Percentiles rank a stretch among this genome's conserved stretches.
Conservation (phyloP, 92 coral and sea anemone species). For the Porites rus region DNA sequence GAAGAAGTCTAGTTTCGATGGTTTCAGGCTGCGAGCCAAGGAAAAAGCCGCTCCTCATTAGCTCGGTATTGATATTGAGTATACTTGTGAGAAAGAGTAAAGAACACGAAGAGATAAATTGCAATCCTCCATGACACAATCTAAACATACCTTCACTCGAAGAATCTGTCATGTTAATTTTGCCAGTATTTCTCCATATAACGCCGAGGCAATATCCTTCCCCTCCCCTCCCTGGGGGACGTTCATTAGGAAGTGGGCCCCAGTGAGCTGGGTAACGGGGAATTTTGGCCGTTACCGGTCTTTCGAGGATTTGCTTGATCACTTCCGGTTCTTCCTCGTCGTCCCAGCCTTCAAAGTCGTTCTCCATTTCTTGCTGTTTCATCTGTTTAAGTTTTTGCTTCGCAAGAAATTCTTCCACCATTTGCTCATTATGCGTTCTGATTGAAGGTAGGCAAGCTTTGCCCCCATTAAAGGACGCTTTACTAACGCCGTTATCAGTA, state of each 20-base stretch:
- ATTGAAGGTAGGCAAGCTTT: slow-evolving; percentile 34
- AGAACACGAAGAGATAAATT: too few relatives aligned
- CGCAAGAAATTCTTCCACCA: slow-evolving; percentile 2
- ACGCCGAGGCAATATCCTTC: slow-evolving; percentile 20
- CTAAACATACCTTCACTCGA: slow-evolving; percentile 34
- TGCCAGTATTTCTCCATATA: not conserved
- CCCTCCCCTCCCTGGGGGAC: slow-evolving; percentile 45
- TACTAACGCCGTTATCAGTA: not conserved
- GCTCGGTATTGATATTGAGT: too few relatives aligned
- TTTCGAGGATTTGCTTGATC: slow-evolving; percentile 7
- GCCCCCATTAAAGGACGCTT: slow-evolving; percentile 9
- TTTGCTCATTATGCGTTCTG: not conserved
- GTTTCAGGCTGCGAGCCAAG: too few relatives aligned
- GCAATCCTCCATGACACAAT: too few relatives aligned
- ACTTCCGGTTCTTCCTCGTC: not conserved
- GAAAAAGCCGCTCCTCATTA: too few relatives aligned
- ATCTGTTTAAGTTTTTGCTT: not conserved
- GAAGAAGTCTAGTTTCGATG: too few relatives aligned
- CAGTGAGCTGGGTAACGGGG: slow-evolving; percentile 36
- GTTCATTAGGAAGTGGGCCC: slow-evolving; percentile 13
- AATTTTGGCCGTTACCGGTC: slow-evolving; percentile 16
- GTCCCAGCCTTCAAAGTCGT: slow-evolving; percentile 30
- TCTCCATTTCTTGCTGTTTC: not conserved
- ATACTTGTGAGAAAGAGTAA: too few relatives aligned
- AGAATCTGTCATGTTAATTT: not conserved